Percentiles rank a stretch among this genome's conserved stretches.
phyloP scores from a whole-genome alignment of 1,140 invertebrate species.

The Nephila pilipes region DNA sequence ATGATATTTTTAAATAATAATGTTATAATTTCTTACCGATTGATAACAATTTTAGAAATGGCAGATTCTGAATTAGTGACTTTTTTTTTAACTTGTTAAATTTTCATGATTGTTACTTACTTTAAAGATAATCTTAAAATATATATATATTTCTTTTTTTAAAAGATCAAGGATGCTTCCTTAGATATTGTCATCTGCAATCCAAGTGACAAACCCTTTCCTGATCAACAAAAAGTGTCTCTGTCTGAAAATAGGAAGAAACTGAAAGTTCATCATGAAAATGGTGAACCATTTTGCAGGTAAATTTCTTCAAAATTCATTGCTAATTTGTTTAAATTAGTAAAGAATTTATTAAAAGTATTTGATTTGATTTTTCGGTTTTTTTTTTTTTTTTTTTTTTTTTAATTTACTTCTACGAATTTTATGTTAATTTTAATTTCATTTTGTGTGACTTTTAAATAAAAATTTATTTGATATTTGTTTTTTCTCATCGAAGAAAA shows the following conservation, averaged over 20 bases:
- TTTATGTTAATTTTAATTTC: too few species aligned
- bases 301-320: constrained; percentile 67
- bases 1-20: too few species aligned
- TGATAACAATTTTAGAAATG: too few species aligned
- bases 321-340: not conserved
- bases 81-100: too few species aligned
- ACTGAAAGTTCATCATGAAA: constrained; percentile 77
- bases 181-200: constrained; percentile 79
- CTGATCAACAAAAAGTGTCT: not conserved
- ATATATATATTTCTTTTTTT: constrained; percentile 79
- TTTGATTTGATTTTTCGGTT: too few species aligned
- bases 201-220: constrained; percentile 14
- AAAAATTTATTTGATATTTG: too few species aligned
- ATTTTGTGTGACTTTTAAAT: too few species aligned
- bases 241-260: constrained; percentile 44
- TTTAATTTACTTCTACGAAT: too few species aligned
- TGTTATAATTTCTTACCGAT: too few species aligned
- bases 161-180: constrained; percentile 80
- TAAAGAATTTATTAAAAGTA: not conserved
- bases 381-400: too few species aligned
- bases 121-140: not conserved
- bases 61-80: too few species aligned
- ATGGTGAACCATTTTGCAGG: constrained; percentile 78
- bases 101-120: not conserved
- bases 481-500: too few species aligned